These are phyloP conservation scores for Bilobella aurantiaca DNA, from an alignment of 1,140 invertebrate species.

Conservation along the genomic window DNA sequence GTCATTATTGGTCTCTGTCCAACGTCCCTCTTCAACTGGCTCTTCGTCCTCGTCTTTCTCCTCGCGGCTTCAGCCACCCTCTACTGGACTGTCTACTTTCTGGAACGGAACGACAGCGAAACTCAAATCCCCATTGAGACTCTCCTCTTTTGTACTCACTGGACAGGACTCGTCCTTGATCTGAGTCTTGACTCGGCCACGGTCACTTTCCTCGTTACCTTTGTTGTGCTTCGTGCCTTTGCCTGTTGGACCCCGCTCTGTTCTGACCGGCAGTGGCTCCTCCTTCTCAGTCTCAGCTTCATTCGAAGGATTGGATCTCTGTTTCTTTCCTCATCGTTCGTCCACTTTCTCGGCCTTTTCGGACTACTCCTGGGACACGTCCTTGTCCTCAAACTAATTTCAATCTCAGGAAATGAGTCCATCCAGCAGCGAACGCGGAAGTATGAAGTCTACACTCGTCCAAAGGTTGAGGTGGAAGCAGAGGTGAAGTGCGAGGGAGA, in stretches of 20 bases:
- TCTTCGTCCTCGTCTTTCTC: neutral
- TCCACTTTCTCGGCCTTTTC: neutral
- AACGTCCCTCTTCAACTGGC: neutral
- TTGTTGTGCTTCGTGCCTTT: neutral
- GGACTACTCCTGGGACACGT: neutral
- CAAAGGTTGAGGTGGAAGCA: neutral
- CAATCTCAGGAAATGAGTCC: neutral
- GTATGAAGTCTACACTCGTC: neutral
- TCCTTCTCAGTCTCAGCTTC: neutral
- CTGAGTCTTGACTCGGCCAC: neutral
- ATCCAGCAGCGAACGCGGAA: neutral
- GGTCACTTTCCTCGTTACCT: neutral
- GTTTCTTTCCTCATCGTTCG: neutral
- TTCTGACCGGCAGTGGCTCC: neutral
- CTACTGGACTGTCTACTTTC: conserved; percentile 1
- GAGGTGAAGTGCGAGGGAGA: neutral
- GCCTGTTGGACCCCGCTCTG: neutral
- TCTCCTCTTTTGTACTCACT: neutral
- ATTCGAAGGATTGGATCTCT: neutral
- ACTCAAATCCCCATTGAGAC: neutral
- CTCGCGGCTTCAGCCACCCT: neutral
- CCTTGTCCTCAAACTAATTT: neutral
- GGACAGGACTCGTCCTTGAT: neutral
- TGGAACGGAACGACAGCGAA: neutral
- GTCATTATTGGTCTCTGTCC: neutral